Conservation (phyloP, 2,888 invertebrate species). For the Gymnosoma rotundatum region DNA sequence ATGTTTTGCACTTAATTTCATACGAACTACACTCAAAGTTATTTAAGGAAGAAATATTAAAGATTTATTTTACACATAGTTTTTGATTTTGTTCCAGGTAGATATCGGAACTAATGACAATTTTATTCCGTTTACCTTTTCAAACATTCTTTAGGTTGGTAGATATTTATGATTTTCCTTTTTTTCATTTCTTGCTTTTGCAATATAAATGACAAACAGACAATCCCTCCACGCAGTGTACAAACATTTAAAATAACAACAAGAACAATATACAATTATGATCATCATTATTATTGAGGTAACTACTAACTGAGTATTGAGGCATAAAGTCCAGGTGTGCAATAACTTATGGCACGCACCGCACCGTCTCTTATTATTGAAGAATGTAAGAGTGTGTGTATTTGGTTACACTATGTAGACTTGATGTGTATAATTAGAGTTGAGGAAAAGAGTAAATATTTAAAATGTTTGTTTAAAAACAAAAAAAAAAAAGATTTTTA, state of each 20-base stretch:
- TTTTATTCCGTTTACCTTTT: conserved; percentile 36
- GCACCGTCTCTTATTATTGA: conserved; percentile 10
- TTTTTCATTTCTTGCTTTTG: neutral
- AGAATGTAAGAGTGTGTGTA: conserved; percentile 4
- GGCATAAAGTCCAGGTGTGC: conserved; percentile 75
- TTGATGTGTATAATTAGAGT: conserved; percentile 5
- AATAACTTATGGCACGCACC: conserved; percentile 74
- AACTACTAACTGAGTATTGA: conserved; percentile 72
- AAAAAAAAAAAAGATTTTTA: neutral
- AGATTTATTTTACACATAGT: neutral
- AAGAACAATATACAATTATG: conserved; percentile 31
- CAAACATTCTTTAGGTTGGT: neutral
- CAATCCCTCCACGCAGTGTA: conserved; percentile 13
- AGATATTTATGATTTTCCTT: conserved; percentile 3
- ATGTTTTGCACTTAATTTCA: neutral
- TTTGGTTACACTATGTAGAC: conserved; percentile 1
- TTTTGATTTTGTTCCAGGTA: conserved; percentile 59
- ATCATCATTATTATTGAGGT: conserved; percentile 58
- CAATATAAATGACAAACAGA: too few relatives aligned
- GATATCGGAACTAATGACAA: conserved; percentile 72
- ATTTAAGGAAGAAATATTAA: neutral
- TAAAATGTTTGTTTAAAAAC: neutral
- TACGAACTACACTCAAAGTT: neutral
- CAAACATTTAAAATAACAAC: conserved; percentile 12
- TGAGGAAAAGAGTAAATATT: neutral